Conservation (phyloP, 2,797 vertebrate species). For the Lithobates sylvaticus region DNA sequence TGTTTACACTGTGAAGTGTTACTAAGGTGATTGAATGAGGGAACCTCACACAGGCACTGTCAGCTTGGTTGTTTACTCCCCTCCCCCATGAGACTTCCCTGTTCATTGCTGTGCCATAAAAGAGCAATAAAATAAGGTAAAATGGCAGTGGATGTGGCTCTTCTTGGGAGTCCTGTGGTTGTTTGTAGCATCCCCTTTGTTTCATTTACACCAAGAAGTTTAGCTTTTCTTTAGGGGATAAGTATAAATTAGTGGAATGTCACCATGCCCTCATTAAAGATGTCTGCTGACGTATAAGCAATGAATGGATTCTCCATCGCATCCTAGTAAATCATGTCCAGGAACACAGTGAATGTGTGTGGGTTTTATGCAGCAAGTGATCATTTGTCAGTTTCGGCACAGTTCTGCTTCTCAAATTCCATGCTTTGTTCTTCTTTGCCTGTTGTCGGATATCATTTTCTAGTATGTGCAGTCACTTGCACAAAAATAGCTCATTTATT, state of each 20-base stretch:
- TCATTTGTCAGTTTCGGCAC: background rate
- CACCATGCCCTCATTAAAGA: constrained; percentile 3
- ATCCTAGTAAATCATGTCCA: background rate
- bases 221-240: background rate
- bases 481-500: background rate
- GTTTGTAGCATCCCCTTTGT: constrained; percentile 19
- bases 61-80: background rate
- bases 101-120: constrained; percentile 21
- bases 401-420: background rate
- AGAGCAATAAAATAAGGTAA: constrained; percentile 30
- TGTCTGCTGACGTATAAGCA: constrained; percentile 27
- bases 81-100: background rate
- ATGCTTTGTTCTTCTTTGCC: background rate
- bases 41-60: background rate
- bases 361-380: background rate
- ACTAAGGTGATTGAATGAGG: constrained; percentile 15
- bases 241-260: constrained; percentile 39
- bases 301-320: background rate
- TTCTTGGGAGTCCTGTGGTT: constrained; percentile 32
- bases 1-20: constrained; percentile 4
- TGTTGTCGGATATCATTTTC: background rate
- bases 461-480: background rate
- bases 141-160: constrained; percentile 8
- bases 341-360: background rate
- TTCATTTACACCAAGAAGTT: background rate